Evolutionary conservation across 2,797 vertebrate genomes (phyloP).

Genomic region (Percopsis omiscomaycus): DNA sequence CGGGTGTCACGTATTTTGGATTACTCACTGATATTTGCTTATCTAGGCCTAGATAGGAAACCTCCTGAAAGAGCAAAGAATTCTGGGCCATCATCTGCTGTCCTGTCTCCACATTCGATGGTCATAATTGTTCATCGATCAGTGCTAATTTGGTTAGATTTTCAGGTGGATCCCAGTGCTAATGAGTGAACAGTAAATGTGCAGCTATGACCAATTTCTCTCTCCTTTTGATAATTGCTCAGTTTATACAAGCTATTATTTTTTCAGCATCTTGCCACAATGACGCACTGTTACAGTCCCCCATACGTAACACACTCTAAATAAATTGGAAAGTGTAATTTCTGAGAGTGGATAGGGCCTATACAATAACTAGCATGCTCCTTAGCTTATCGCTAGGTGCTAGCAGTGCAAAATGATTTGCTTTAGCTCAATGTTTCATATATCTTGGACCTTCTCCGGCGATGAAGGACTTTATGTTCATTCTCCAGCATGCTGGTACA

Average conservation of each 20-base stretch:
- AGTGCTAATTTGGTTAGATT: not conserved
- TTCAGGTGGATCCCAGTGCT: not conserved
- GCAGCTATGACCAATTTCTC: not conserved
- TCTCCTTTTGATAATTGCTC: too few species aligned
- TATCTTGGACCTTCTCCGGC: not conserved
- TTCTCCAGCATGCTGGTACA: conserved; percentile 1
- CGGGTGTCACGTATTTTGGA: too few species aligned
- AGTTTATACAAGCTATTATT: too few species aligned
- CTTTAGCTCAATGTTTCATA: not conserved
- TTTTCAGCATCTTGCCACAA: too few species aligned
- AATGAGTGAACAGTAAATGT: not conserved
- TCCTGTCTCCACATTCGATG: not conserved
- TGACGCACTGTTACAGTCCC: too few species aligned
- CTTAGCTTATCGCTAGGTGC: not conserved
- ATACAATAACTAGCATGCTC: too few species aligned
- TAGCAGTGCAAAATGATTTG: not conserved
- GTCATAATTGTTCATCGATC: not conserved
- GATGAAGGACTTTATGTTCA: not conserved
- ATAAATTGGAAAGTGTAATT: too few species aligned
- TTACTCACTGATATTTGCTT: too few species aligned
- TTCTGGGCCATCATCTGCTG: not conserved
- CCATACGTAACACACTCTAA: too few species aligned
- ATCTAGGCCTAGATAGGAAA: too few species aligned
- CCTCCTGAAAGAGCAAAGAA: not conserved
- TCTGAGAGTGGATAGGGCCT: too few species aligned